A percentile compares a stretch with the other conserved stretches of the same genome.
Evolutionary conservation across 2,113 vertebrate species (phyloP).

Genomic region (Oxyruncus cristatus): DNA sequence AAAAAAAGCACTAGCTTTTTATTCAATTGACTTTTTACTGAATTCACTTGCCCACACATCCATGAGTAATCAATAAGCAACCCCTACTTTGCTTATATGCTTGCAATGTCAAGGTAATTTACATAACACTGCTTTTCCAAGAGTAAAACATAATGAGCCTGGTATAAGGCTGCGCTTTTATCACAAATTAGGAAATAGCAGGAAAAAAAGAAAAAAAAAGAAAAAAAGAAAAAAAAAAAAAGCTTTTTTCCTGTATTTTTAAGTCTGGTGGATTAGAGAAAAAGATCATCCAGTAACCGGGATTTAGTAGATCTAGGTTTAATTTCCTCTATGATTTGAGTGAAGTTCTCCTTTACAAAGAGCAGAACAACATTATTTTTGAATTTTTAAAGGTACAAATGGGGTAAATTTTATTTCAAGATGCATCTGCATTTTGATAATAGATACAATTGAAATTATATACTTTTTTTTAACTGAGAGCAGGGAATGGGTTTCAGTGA

Average conservation of each 20-base stretch:
- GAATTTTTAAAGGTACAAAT: neutral
- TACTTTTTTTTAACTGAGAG: neutral
- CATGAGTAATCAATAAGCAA: neutral
- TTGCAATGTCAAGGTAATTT: neutral
- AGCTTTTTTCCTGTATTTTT: neutral
- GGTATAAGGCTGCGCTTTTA: neutral
- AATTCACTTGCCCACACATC: neutral
- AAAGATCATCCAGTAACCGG: neutral
- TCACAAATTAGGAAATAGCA: neutral
- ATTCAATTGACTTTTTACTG: neutral
- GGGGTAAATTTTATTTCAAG: neutral
- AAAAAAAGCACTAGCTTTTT: neutral
- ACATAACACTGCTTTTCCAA: neutral
- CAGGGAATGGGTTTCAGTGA: neutral
- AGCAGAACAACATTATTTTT: neutral
- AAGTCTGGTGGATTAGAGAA: neutral
- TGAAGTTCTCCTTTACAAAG: neutral
- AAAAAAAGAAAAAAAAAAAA: neutral
- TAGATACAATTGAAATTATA: rapidly evolving
- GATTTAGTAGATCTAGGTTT: neutral
- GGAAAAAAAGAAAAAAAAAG: neutral
- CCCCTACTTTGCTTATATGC: neutral
- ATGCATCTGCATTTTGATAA: neutral
- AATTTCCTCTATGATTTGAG: conserved; percentile 1
- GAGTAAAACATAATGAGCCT: neutral